A percentile compares a stretch with the other conserved stretches of the same genome.
Conservation (phyloP, 2,113 vertebrate genomes). For the Glaucomys volans region DNA sequence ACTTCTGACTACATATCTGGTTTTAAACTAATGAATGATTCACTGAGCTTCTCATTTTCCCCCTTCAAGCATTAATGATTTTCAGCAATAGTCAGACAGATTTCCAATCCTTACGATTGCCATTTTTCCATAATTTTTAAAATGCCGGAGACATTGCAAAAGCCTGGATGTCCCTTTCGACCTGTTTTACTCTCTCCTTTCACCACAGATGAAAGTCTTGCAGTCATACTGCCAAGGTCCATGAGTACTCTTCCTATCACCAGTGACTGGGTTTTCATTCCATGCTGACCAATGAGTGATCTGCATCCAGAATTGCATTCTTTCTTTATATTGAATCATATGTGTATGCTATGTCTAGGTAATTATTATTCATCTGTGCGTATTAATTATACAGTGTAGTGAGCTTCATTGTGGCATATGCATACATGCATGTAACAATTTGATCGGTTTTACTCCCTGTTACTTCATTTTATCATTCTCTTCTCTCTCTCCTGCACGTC, state of each 20-base stretch:
- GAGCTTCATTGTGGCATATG: background rate
- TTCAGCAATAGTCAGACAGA: background rate
- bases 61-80: background rate
- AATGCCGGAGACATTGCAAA: background rate
- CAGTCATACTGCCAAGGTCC: background rate
- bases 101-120: background rate
- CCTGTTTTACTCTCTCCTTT: background rate
- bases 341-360: background rate
- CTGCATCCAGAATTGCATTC: background rate
- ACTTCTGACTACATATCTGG: background rate
- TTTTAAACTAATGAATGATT: constrained; percentile 1
- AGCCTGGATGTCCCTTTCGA: background rate
- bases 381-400: background rate
- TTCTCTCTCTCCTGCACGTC: background rate
- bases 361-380: background rate
- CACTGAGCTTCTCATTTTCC: background rate
- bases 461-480: background rate
- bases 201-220: background rate
- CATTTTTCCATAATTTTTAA: background rate
- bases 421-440: background rate
- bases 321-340: background rate
- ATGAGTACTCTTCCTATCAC: background rate
- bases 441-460: background rate
- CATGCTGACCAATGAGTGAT: background rate
- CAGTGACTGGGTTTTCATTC: background rate